phyloP scores from a whole-genome alignment of 2,113 vertebrate genomes.

The Serilophus lunatus region DNA sequence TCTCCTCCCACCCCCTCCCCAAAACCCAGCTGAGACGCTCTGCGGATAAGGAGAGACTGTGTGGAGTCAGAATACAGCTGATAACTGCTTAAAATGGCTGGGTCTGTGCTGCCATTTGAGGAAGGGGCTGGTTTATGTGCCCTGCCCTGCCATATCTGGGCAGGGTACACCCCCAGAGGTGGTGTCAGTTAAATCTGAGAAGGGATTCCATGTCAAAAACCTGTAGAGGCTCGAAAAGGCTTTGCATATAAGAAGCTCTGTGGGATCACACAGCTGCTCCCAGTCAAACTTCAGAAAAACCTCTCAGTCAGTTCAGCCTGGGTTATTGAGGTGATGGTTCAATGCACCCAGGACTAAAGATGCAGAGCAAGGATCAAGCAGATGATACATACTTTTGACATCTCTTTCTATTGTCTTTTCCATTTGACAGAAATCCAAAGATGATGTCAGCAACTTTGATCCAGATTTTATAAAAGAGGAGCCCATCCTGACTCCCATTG shows the following conservation, averaged over 20 bases:
- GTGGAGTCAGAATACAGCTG: background rate
- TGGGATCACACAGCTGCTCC: background rate
- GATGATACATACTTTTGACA: background rate
- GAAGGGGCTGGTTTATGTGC: background rate
- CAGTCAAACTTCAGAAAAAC: background rate
- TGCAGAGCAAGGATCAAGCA: background rate
- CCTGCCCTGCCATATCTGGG: background rate
- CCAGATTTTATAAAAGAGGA: slow-evolving; percentile 97
- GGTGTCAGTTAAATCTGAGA: background rate
- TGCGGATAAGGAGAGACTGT: background rate
- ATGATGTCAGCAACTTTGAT: slow-evolving; percentile 98
- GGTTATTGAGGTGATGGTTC: background rate
- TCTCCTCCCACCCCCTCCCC: background rate
- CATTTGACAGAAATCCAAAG: slow-evolving; percentile 85
- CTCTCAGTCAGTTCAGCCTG: background rate
- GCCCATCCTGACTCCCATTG: slow-evolving; percentile 91
- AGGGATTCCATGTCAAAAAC: background rate
- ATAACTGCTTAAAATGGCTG: background rate
- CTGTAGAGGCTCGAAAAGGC: background rate
- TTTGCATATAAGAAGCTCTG: background rate
- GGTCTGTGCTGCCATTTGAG: background rate
- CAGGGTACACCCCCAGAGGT: background rate
- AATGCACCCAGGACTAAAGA: background rate
- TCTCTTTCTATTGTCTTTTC: slow-evolving; percentile 45
- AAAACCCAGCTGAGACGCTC: background rate